Conservation (phyloP, 2,113 vertebrate genomes). For the Prolemur simus region DNA sequence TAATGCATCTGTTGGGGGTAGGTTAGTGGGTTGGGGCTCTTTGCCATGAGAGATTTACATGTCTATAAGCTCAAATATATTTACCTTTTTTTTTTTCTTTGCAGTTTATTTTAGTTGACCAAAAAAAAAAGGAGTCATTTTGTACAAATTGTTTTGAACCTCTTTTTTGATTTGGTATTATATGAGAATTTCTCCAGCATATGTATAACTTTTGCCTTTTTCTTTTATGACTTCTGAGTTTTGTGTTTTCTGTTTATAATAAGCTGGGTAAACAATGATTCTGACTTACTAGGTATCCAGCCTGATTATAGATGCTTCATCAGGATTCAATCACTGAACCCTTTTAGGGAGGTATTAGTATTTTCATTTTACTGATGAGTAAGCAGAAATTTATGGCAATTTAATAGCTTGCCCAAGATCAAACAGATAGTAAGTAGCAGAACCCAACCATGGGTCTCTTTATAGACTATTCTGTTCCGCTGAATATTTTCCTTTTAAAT, state of each 20-base stretch:
- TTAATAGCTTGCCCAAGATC: background rate
- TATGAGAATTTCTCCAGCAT: background rate
- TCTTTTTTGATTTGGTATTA: background rate
- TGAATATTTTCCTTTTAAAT: constrained; percentile 28
- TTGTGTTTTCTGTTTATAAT: background rate
- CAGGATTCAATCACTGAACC: background rate
- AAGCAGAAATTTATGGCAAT: background rate
- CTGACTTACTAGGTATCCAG: background rate
- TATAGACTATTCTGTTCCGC: background rate
- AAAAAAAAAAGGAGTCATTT: background rate
- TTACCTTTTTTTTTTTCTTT: background rate
- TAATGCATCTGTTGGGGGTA: background rate
- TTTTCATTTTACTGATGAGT: background rate
- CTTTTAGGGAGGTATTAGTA: background rate
- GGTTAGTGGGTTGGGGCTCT: background rate
- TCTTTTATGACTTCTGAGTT: background rate
- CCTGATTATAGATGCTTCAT: background rate
- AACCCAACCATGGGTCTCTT: background rate
- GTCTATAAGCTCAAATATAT: background rate
- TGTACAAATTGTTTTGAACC: background rate
- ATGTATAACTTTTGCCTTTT: background rate
- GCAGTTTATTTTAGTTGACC: background rate
- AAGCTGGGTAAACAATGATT: constrained; percentile 23
- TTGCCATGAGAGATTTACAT: background rate
- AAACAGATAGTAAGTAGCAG: background rate